Conservation (phyloP, 2,888 invertebrate genomes). For the Argynnis bischoffii region DNA sequence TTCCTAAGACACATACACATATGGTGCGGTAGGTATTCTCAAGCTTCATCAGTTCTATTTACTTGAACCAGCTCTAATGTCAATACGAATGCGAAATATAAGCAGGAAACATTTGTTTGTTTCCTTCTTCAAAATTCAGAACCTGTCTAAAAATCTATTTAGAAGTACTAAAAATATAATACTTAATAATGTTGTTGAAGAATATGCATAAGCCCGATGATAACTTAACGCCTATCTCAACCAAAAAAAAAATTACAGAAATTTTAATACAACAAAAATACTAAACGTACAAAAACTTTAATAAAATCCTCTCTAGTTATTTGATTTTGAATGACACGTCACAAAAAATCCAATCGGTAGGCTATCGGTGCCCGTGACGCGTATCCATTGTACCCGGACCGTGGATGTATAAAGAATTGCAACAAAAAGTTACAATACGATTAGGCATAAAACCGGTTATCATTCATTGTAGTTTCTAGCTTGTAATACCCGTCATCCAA, state of each 20-base stretch:
- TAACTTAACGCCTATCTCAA: not conserved
- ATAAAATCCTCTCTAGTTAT: constrained; percentile 22
- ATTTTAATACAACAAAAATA: not conserved
- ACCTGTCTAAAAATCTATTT: too few species aligned
- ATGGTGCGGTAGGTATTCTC: too few species aligned
- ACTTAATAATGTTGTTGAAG: too few species aligned
- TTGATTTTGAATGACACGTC: constrained; percentile 16
- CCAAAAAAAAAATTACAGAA: constrained; percentile 3
- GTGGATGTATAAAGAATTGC: constrained; percentile 21
- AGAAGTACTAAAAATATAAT: too few species aligned
- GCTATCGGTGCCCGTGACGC: constrained; percentile 11
- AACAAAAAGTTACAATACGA: constrained; percentile 20
- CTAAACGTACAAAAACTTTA: constrained; percentile 1
- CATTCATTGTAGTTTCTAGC: constrained; percentile 24
- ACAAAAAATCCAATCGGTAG: constrained; percentile 23
- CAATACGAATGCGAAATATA: too few species aligned
- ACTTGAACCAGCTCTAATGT: too few species aligned
- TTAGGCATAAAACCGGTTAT: constrained; percentile 15
- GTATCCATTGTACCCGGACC: constrained; percentile 12
- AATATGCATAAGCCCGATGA: too few species aligned
- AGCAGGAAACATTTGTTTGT: too few species aligned
- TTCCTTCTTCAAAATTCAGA: too few species aligned
- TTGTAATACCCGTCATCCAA: constrained; percentile 13
- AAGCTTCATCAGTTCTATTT: too few species aligned
- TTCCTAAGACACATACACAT: too few species aligned